A percentile compares a stretch with the other conserved stretches of the same genome.
Evolutionary conservation across 1,140 invertebrate species (phyloP).

Genomic region (Popillia japonica): DNA sequence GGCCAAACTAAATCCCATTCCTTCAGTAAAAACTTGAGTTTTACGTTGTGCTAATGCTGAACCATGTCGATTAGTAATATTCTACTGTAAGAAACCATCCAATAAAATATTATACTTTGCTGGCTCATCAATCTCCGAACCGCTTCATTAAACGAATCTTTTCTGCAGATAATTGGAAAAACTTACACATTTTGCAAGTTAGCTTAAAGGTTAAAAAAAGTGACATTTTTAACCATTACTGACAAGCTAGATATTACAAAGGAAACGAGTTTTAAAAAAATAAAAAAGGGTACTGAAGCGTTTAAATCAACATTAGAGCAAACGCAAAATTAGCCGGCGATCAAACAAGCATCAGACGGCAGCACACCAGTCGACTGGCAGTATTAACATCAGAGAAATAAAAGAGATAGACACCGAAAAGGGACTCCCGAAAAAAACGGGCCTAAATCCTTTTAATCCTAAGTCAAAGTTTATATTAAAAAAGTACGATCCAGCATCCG

Average conservation of each 20-base stretch:
- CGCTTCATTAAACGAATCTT: no score
- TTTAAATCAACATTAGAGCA: slow-evolving; percentile 38
- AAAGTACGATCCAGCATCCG: slow-evolving; percentile 23
- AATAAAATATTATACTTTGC: no score
- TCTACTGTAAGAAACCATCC: no score
- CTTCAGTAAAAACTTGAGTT: no score
- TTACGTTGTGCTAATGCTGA: no score
- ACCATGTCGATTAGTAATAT: no score
- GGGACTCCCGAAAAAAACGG: not conserved
- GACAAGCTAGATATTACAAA: not conserved
- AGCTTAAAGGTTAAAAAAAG: no score
- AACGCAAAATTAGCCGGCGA: slow-evolving; percentile 29
- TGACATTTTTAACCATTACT: no score
- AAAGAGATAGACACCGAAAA: slow-evolving; percentile 17
- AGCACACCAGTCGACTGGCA: not conserved
- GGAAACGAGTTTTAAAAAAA: slow-evolving; percentile 22
- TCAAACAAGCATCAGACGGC: slow-evolving; percentile 24
- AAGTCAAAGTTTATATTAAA: slow-evolving; percentile 40
- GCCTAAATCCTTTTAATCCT: slow-evolving; percentile 39
- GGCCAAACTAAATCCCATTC: no score
- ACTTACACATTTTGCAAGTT: no score
- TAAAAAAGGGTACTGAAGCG: not conserved
- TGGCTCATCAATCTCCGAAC: no score
- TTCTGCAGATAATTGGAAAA: no score
- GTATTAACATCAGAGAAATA: slow-evolving; percentile 25